Evolutionary conservation across 1,140 invertebrate genomes (phyloP).

Genomic region (Neelides sp.): DNA sequence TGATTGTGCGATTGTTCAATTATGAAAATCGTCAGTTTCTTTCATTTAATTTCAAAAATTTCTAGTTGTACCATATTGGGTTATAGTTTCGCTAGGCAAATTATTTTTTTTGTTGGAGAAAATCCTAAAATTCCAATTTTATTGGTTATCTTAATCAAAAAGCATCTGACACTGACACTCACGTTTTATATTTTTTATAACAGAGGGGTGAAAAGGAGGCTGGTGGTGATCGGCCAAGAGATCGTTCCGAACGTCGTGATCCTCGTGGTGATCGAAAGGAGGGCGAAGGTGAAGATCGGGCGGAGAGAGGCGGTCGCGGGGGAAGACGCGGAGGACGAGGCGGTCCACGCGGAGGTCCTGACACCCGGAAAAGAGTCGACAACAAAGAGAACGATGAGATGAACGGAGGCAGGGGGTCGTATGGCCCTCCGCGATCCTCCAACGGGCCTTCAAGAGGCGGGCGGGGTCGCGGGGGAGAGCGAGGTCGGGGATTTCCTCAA

Average conservation of each 20-base stretch:
- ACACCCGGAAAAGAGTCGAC: conserved; percentile 35
- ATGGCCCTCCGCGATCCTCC: conserved; percentile 33
- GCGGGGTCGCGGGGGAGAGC: conserved; percentile 39
- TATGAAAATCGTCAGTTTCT: too few relatives aligned
- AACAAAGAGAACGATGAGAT: conserved; percentile 50
- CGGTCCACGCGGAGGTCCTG: conserved; percentile 34
- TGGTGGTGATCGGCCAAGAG: conserved; percentile 34
- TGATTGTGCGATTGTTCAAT: too few relatives aligned
- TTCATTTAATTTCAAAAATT: too few relatives aligned
- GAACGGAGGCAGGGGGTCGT: conserved; percentile 25
- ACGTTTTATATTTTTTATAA: too few relatives aligned
- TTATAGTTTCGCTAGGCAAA: background rate
- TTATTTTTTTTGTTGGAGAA: conserved; percentile 4
- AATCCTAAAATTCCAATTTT: too few relatives aligned
- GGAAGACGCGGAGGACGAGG: conserved; percentile 37
- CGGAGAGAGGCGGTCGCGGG: conserved; percentile 39
- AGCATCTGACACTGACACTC: too few relatives aligned
- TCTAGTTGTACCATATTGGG: too few relatives aligned
- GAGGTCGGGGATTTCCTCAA: conserved; percentile 22
- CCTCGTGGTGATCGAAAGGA: conserved; percentile 34
- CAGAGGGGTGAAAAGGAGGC: conserved; percentile 35
- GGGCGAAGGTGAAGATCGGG: conserved; percentile 33
- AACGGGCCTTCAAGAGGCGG: conserved; percentile 35
- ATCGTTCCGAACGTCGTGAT: conserved; percentile 33
- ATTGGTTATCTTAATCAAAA: too few relatives aligned